Evolutionary conservation across 2,888 invertebrate species (phyloP), one percentile per base, ranked within the genome.

Genomic region (Troides helena): DNA sequence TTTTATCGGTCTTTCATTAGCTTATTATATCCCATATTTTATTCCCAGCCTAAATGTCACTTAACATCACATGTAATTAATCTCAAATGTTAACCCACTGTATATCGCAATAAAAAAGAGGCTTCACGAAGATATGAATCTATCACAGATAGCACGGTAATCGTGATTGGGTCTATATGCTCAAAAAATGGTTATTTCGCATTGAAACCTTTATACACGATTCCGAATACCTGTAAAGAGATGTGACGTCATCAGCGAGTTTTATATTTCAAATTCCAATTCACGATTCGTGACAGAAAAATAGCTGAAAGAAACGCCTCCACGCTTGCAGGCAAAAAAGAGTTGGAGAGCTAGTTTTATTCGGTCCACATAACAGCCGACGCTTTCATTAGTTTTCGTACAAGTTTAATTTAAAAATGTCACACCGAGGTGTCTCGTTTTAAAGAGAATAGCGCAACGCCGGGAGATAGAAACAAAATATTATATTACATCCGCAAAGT

Each of bases 301-400:
- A 81, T 78, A 79, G 77, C 77, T 79, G 76, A 81, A 53, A 80
- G 75, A 74, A 74, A 67, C 76, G 75, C 75, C 75, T 39, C 58
- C 25, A 25, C 61, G 71, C 72, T 69, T 70, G 69, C 73, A 73
- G 75, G 70, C 73, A 76, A 80, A 74, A 78, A 74, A 74, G 73
- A 74, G 76, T 75, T 63, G 43, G 39, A 64, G 64, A 65, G 56
- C 61, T 17, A 36, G 65, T 46, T 69, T 50, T 23, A 58, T 69
- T 65, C 65, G 65, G 21, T 65, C 65, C 61, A 50, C 69, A 62
- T 69, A 57, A 69, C 63, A 63, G 17, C 69, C 21, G 67, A 63
- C 62, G 65, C 62, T 69, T 69, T 69, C 69, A 69, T 69, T 65
- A 69, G 65, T 69, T 65, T 69, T 39, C 65, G 69, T 65, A 65